Evolutionary conservation across 2,113 vertebrate species (phyloP).

Genomic region (Channa argus): DNA sequence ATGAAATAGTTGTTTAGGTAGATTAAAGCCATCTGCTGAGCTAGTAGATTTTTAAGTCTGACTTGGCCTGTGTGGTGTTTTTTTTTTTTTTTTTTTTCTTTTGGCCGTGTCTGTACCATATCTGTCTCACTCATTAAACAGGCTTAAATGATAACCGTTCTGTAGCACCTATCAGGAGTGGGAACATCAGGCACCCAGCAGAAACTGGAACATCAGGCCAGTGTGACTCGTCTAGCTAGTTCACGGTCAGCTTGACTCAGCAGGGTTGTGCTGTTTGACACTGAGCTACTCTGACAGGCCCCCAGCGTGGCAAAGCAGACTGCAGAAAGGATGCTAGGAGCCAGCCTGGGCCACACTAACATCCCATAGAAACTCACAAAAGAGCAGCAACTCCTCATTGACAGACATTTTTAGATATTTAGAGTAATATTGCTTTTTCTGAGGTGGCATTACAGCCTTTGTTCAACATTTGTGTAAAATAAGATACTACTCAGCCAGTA

Average conservation of each 20-base stretch:
- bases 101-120: neutral
- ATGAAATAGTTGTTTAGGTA: too few relatives aligned
- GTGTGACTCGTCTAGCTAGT: slow-evolving; percentile 35
- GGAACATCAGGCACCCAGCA: neutral
- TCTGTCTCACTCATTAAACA: slow-evolving; percentile 11
- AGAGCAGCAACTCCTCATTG: slow-evolving; percentile 62
- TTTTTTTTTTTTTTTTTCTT: neutral
- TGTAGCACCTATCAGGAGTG: neutral
- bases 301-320: slow-evolving; percentile 53
- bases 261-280: slow-evolving; percentile 58
- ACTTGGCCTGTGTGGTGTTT: neutral
- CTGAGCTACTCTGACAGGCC: slow-evolving; percentile 68
- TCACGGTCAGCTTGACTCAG: slow-evolving; percentile 70
- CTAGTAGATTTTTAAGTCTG: neutral
- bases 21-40: neutral
- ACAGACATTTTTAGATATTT: slow-evolving; percentile 44
- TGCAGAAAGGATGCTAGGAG: slow-evolving; percentile 56
- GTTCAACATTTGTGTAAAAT: too few relatives aligned
- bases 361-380: slow-evolving; percentile 40
- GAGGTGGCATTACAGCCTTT: neutral
- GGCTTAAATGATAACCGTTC: slow-evolving; percentile 29
- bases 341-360: slow-evolving; percentile 22
- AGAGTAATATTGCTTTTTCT: neutral
- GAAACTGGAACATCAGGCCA: slow-evolving; percentile 31
- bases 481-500: too few relatives aligned